A percentile compares a stretch with the other conserved stretches of the same genome.
Conservation (phyloP, 1,140 invertebrate genomes). For the Drosophila repletoides region DNA sequence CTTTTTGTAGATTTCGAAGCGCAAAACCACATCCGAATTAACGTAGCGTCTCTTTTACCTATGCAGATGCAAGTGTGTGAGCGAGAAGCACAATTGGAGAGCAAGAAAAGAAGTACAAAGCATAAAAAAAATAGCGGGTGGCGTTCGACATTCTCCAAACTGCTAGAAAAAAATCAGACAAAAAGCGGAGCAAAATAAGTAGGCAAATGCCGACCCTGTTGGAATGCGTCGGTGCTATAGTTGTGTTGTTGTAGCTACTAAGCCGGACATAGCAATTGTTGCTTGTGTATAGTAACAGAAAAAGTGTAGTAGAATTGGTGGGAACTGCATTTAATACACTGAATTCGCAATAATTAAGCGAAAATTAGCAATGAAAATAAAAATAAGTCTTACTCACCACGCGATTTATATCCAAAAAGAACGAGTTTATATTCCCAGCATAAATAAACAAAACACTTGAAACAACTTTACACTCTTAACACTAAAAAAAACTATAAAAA, state of each 20-base stretch:
- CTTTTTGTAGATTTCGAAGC: slow-evolving; percentile 47
- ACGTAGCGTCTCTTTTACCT: slow-evolving; percentile 41
- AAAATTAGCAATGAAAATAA: not conserved
- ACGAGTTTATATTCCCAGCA: slow-evolving; percentile 31
- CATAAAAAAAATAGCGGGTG: slow-evolving; percentile 59
- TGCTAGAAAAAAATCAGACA: slow-evolving; percentile 8
- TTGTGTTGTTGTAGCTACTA: slow-evolving; percentile 37
- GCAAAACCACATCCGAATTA: slow-evolving; percentile 75
- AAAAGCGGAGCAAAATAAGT: slow-evolving; percentile 24
- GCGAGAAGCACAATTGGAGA: no score
- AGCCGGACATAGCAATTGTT: slow-evolving; percentile 73
- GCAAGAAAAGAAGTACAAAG: slow-evolving; percentile 18
- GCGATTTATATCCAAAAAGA: slow-evolving; percentile 37
- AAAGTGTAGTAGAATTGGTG: slow-evolving; percentile 17
- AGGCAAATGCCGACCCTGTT: slow-evolving; percentile 42
- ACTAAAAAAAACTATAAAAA: slow-evolving; percentile 15
- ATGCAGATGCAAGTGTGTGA: slow-evolving; percentile 15
- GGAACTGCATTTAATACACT: slow-evolving; percentile 8
- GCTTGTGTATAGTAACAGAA: slow-evolving; percentile 27
- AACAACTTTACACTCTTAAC: not conserved
- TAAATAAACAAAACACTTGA: slow-evolving; percentile 15
- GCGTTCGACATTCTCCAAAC: slow-evolving; percentile 43
- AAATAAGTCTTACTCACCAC: slow-evolving; percentile 34
- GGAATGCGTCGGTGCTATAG: slow-evolving; percentile 44
- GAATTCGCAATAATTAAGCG: slow-evolving; percentile 50